Evolutionary conservation across 2,888 invertebrate species (phyloP).

Genomic region (Camptogramma bilineatum): DNA sequence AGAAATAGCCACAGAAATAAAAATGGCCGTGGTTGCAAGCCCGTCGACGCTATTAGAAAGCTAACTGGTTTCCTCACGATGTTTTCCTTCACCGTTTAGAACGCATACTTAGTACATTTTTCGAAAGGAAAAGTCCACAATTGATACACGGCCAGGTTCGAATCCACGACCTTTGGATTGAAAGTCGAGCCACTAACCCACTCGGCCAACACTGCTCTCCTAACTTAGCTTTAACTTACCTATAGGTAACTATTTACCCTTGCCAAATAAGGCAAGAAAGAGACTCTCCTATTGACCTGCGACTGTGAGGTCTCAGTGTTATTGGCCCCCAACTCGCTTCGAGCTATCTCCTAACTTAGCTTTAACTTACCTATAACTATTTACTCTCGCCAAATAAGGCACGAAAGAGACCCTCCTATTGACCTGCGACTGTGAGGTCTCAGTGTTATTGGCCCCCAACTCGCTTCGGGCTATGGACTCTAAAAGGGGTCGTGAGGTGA

Average conservation of each 20-base stretch:
- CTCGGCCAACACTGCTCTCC: too few species aligned
- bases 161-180: too few species aligned
- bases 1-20: too few species aligned
- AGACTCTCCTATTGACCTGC: constrained; percentile 47
- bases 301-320: constrained; percentile 55
- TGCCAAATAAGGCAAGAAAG: constrained; percentile 53
- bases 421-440: constrained; percentile 54
- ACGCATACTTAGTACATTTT: too few species aligned
- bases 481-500: constrained; percentile 72
- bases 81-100: too few species aligned
- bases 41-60: too few species aligned
- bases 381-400: constrained; percentile 53
- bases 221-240: constrained; percentile 13
- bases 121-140: too few species aligned
- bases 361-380: constrained; percentile 48
- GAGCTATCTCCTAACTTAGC: constrained; percentile 51
- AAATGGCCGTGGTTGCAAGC: too few species aligned
- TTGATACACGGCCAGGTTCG: too few species aligned
- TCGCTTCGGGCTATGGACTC: constrained; percentile 75
- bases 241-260: constrained; percentile 56
- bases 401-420: constrained; percentile 48
- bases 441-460: constrained; percentile 58
- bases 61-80: too few species aligned
- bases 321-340: constrained; percentile 67
- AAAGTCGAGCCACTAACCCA: too few species aligned